A percentile compares a stretch with the other conserved stretches of the same genome.
Evolutionary conservation across 2,888 invertebrate genomes (phyloP).

Genomic region (Bibio marci): DNA sequence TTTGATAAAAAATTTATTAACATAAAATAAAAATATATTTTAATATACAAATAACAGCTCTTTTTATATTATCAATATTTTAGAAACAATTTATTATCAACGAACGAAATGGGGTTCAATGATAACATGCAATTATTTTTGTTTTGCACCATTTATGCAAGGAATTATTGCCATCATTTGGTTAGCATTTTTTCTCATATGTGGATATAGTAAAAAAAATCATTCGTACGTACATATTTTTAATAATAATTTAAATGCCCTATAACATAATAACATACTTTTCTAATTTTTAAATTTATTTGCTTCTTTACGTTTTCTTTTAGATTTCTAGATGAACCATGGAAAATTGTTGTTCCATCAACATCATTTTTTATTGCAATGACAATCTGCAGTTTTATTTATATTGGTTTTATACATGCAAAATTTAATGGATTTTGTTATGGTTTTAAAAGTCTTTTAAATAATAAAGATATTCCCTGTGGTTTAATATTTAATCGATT

Average conservation of each 20-base stretch:
- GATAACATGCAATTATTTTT: background rate
- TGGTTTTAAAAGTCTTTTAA: background rate
- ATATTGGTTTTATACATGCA: background rate
- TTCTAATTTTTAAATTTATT: too few species aligned
- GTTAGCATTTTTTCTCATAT: background rate
- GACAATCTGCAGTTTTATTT: constrained; percentile 12
- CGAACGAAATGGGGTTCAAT: background rate
- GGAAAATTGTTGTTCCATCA: constrained; percentile 25
- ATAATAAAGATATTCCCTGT: background rate
- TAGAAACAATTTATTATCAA: background rate
- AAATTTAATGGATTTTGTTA: background rate
- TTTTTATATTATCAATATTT: too few species aligned
- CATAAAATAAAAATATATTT: too few species aligned
- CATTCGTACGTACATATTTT: too few species aligned
- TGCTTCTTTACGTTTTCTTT: background rate
- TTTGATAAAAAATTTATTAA: too few species aligned
- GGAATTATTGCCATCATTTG: background rate
- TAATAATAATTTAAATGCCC: too few species aligned
- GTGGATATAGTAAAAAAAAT: background rate
- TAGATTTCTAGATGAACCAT: constrained; percentile 16
- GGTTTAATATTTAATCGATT: background rate
- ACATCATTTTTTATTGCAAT: constrained; percentile 20
- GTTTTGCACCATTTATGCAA: background rate
- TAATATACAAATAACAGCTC: too few species aligned
- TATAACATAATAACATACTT: background rate